Conservation (phyloP, 2,888 invertebrate genomes). For the Scaptomyza parva region DNA sequence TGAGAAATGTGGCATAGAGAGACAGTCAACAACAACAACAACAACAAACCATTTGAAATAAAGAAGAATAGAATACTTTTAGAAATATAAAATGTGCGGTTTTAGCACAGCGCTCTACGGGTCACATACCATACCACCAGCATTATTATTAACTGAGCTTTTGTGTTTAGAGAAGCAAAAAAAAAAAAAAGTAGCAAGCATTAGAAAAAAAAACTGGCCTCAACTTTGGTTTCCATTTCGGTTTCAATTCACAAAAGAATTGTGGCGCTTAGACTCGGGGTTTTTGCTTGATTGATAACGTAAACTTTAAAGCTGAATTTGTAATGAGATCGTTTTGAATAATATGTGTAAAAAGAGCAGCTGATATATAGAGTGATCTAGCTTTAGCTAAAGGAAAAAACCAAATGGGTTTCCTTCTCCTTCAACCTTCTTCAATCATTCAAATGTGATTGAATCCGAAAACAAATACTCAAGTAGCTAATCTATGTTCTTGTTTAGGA, state of each 20-base stretch:
- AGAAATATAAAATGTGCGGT: constrained; percentile 32
- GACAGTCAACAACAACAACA: constrained; percentile 31
- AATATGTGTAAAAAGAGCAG: background rate
- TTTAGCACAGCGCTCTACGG: constrained; percentile 40
- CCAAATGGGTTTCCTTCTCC: too few relatives aligned
- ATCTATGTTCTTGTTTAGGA: too few relatives aligned
- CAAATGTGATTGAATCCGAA: too few relatives aligned
- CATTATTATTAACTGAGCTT: constrained; percentile 52
- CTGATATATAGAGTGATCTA: too few relatives aligned
- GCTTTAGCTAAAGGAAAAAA: too few relatives aligned
- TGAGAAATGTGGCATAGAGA: constrained; percentile 65
- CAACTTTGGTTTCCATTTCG: constrained; percentile 55
- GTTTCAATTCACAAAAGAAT: constrained; percentile 42
- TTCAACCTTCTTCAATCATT: too few relatives aligned
- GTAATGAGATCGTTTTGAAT: background rate
- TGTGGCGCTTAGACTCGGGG: constrained; percentile 44
- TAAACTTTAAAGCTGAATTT: background rate
- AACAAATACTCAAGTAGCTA: too few relatives aligned
- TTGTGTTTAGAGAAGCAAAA: constrained; percentile 59
- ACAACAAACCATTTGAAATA: constrained; percentile 10
- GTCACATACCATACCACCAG: constrained; percentile 52
- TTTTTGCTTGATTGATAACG: constrained; percentile 1
- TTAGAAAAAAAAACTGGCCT: constrained; percentile 54
- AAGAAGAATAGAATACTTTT: constrained; percentile 30
- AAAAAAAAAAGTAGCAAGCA: too few relatives aligned